phyloP scores from a whole-genome alignment of 2,888 invertebrate species.

The Parochlus steinenii region DNA sequence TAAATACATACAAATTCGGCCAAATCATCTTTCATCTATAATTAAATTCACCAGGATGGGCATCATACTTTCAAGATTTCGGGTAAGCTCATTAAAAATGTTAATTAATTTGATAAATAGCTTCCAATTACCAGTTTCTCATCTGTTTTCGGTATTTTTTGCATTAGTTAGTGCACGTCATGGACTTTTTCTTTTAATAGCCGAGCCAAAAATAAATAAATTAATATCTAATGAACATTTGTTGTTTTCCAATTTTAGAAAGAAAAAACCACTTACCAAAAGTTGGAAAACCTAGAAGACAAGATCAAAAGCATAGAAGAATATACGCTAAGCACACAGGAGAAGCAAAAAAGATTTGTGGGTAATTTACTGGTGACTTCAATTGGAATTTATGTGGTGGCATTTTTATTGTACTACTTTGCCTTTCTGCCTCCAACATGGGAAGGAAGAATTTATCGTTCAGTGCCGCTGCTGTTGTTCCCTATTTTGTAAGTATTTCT shows the following conservation, averaged over 20 bases:
- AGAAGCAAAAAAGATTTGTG: constrained; percentile 63
- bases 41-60: constrained; percentile 35
- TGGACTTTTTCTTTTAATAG: constrained; percentile 12
- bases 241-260: constrained; percentile 26
- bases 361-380: constrained; percentile 57
- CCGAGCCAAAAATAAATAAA: constrained; percentile 11
- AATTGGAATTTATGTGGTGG: constrained; percentile 50
- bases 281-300: constrained; percentile 55
- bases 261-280: constrained; percentile 33
- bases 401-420: constrained; percentile 60
- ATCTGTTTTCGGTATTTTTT: constrained; percentile 6
- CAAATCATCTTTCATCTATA: not conserved
- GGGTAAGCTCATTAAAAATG: constrained; percentile 36
- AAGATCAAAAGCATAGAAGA: constrained; percentile 68
- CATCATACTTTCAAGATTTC: constrained; percentile 46
- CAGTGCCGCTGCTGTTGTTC: constrained; percentile 60
- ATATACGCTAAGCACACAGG: constrained; percentile 63
- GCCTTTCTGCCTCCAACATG: constrained; percentile 62
- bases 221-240: constrained; percentile 13
- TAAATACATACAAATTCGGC: too few relatives aligned
- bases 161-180: constrained; percentile 2
- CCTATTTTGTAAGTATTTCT: constrained; percentile 61
- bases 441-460: constrained; percentile 55
- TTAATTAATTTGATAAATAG: constrained; percentile 1
- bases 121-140: constrained; percentile 8